Base-by-base conservation (phyloP, 1,140 invertebrate genomes). In the Bombus superbus region DNA sequence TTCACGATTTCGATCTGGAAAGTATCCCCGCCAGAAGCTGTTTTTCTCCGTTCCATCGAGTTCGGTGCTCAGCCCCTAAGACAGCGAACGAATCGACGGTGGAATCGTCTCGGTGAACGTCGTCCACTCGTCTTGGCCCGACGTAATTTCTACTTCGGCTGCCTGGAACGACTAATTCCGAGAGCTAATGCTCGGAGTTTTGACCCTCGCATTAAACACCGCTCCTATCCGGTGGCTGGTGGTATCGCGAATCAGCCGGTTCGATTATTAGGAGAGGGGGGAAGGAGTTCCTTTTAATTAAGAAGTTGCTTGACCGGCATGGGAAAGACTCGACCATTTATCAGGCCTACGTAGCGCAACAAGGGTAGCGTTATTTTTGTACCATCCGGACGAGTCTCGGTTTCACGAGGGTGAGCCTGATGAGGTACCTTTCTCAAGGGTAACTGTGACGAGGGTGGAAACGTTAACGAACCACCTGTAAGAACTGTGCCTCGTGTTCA, bases 401-500 rank as follows among this genome's bases (percentile, higher is more conserved):
- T 40, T 69, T 38, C 66, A 79, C 32, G 75, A 76, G 83, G 83
- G 47, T 59, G 66, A 72, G 53, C 72, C 62, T 73, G 79, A 86
- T 64, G 85, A 86, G 79, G 53, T 81, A 76, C 64, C 59, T 83
- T 83, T 77, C 85, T 83, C 59, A 35, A 74, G 79, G 80, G 62
- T 64, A 74, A 71, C 80, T 40, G 64, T 83, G 80, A 86, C 80
- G 85, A 83, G 85, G 80, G 85, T 82, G 73, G 85, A 86, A 81
- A 82, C 85, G 85, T 81, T 81, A 73, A 85, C 84, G 84, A 75
- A 81, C 79, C 77, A 81, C 84, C 79, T 81, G 84, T 85, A 85
- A 85, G 78, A 85, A 85, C 78, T 53, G 4, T 13, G 59, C 59
- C 78, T 81, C 84, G 78, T 81, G 79, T 74, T 74, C 71, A 73